phyloP scores from a whole-genome alignment of 2,888 invertebrate species.

The Pammene aurita region DNA sequence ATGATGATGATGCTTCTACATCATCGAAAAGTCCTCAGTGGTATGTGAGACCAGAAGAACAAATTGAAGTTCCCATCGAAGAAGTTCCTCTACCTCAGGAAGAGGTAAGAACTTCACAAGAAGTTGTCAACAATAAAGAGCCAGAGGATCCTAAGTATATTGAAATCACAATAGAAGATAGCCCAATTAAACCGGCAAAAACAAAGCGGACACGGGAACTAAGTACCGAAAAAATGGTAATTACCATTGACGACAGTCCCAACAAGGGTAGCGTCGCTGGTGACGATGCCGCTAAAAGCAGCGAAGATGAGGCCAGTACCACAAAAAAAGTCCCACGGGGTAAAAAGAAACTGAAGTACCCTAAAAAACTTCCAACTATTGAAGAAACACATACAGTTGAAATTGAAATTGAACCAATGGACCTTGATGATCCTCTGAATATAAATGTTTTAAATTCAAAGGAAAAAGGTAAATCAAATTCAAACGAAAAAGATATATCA shows the following conservation, averaged over 20 bases:
- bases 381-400: constrained; percentile 54
- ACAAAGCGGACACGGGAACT: constrained; percentile 55
- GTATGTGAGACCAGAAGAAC: constrained; percentile 74
- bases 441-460: background rate
- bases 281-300: constrained; percentile 46
- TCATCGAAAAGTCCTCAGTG: constrained; percentile 61
- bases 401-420: constrained; percentile 60
- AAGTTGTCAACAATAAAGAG: constrained; percentile 69
- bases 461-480: background rate
- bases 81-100: background rate
- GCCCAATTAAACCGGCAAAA: constrained; percentile 65
- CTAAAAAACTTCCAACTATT: constrained; percentile 47
- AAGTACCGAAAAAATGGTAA: constrained; percentile 60
- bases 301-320: constrained; percentile 51
- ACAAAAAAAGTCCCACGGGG: constrained; percentile 55
- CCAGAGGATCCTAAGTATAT: constrained; percentile 59
- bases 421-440: background rate
- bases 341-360: constrained; percentile 72
- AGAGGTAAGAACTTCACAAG: constrained; percentile 43
- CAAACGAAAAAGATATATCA: background rate
- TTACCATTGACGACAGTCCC: constrained; percentile 76
- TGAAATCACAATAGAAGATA: constrained; percentile 78
- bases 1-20: constrained; percentile 65
- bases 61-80: constrained; percentile 40
- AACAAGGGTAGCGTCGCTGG: constrained; percentile 53